These are phyloP conservation scores for Drosophila ercepeae DNA, from an alignment of 1,140 invertebrate species.

Conservation along the genomic window DNA sequence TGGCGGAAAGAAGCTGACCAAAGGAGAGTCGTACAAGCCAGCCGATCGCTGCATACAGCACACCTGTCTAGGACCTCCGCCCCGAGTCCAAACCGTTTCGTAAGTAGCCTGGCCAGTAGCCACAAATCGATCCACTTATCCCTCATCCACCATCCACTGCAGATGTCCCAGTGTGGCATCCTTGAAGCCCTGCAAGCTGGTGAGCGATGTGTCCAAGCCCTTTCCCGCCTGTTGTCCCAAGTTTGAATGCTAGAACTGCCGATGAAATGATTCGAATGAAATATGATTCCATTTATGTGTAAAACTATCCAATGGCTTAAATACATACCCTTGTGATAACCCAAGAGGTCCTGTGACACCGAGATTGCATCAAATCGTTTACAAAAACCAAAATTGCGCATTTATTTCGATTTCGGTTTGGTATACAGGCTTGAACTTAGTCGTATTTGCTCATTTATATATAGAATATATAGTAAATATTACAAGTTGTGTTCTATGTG, in stretches of 20 bases:
- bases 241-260: constrained; percentile 20
- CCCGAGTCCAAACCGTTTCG: background rate
- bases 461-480: constrained; percentile 40
- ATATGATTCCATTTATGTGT: no score
- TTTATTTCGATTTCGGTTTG: constrained; percentile 67
- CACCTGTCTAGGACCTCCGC: constrained; percentile 21
- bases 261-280: no score
- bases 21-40: constrained; percentile 40
- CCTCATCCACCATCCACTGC: background rate
- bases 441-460: constrained; percentile 34
- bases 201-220: constrained; percentile 38
- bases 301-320: background rate
- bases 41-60: constrained; percentile 18
- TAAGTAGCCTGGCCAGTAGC: constrained; percentile 4
- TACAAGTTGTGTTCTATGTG: constrained; percentile 40
- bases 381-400: constrained; percentile 68
- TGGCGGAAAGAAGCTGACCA: constrained; percentile 16
- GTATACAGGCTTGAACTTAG: constrained; percentile 76
- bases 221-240: constrained; percentile 62
- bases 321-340: background rate
- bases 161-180: constrained; percentile 37
- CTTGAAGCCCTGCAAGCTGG: constrained; percentile 39
- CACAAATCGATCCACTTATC: background rate
- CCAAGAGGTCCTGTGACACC: background rate
- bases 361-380: background rate